A percentile compares a stretch with the other conserved stretches of the same genome.
Conservation (phyloP, 2,113 vertebrate species). For the Alethe castanea region DNA sequence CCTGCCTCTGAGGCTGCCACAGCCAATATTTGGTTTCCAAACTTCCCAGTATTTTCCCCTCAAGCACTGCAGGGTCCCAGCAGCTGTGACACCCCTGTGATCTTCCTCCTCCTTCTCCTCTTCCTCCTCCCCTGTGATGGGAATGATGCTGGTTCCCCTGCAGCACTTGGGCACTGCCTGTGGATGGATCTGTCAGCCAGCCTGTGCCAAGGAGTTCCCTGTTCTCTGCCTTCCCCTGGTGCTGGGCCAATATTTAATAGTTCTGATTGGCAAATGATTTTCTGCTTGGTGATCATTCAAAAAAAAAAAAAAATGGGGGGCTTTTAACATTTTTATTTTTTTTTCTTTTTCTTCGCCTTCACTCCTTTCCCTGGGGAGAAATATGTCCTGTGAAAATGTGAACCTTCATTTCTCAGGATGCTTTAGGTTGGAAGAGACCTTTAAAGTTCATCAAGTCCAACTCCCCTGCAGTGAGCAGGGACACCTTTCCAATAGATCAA, state of each 20-base stretch:
- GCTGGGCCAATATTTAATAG: constrained; percentile 51
- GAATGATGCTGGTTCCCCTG: background rate
- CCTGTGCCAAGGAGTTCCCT: constrained; percentile 30
- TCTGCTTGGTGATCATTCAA: background rate
- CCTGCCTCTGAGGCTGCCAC: background rate
- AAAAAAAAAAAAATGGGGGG: background rate
- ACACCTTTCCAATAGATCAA: background rate
- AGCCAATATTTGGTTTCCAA: constrained; percentile 60
- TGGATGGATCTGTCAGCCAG: background rate
- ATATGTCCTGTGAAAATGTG: background rate
- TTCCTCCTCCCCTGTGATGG: background rate
- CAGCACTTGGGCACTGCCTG: background rate
- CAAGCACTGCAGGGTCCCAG: background rate
- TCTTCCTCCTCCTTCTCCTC: background rate
- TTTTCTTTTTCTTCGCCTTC: background rate
- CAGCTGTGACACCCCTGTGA: background rate
- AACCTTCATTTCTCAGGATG: background rate
- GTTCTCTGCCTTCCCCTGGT: constrained; percentile 1
- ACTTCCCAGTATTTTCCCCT: constrained; percentile 43
- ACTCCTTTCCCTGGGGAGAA: background rate
- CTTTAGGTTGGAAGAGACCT: background rate
- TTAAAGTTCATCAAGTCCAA: background rate
- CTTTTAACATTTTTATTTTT: background rate
- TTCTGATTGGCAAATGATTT: constrained; percentile 23
- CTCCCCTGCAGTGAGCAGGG: background rate